Percentiles rank a stretch among this genome's conserved stretches.
Evolutionary conservation across 2,888 invertebrate genomes (phyloP).

Genomic region (Agonopterix arenella): DNA sequence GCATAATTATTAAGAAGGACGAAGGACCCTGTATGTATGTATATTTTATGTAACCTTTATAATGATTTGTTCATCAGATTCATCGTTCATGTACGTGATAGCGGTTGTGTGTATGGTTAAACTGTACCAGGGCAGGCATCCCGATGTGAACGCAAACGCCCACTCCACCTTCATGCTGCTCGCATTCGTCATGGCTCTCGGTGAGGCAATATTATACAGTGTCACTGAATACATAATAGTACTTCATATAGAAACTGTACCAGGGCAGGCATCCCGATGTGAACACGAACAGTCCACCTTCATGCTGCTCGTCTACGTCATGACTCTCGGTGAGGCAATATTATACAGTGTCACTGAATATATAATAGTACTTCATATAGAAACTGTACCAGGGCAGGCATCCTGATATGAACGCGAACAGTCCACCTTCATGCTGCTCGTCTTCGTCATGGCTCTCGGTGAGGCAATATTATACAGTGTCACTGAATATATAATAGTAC

Average conservation of each 20-base stretch:
- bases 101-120: slow-evolving; percentile 91
- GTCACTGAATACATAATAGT: no score
- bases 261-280: slow-evolving; percentile 93
- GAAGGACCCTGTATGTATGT: no score
- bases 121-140: slow-evolving; percentile 91
- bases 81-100: slow-evolving; percentile 95
- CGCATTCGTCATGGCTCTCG: slow-evolving; percentile 85
- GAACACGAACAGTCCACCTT: slow-evolving; percentile 88
- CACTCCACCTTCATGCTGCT: slow-evolving; percentile 87
- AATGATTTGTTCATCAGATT: slow-evolving; percentile 76
- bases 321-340: slow-evolving; percentile 75
- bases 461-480: no score
- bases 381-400: slow-evolving; percentile 93
- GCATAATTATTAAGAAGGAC: no score
- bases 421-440: slow-evolving; percentile 85
- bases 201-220: slow-evolving; percentile 37
- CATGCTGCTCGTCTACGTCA: slow-evolving; percentile 86
- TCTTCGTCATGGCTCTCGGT: slow-evolving; percentile 79
- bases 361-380: not conserved
- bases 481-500: no score
- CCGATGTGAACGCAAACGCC: slow-evolving; percentile 90
- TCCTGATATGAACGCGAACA: slow-evolving; percentile 91
- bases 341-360: no score
- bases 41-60: no score
- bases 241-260: slow-evolving; percentile 79